Conservation (phyloP, 1,140 invertebrate genomes). For the Apis laboriosa region DNA sequence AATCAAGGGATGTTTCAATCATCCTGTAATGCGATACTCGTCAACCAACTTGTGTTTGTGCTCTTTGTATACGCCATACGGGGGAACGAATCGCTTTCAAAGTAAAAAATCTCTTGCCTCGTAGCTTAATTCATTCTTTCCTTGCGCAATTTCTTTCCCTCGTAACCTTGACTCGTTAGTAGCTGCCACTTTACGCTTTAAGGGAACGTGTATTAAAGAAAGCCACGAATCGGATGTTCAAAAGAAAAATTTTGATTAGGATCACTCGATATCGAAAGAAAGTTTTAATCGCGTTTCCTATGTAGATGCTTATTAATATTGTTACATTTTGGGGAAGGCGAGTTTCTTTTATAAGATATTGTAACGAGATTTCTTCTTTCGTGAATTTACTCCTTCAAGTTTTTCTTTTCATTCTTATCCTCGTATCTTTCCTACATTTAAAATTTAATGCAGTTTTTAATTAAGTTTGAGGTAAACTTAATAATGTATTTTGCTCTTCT, state of each 20-base stretch:
- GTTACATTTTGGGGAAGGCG: neutral
- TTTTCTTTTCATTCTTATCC: too few relatives aligned
- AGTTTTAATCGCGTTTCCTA: constrained; percentile 24
- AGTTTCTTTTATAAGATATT: neutral
- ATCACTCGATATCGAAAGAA: neutral
- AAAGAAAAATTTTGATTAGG: constrained; percentile 14
- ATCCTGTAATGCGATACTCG: neutral
- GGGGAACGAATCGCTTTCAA: constrained; percentile 34
- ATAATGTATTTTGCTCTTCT: too few relatives aligned
- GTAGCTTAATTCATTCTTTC: constrained; percentile 11
- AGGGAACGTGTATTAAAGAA: constrained; percentile 18
- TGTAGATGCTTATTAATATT: neutral
- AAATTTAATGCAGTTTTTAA: too few relatives aligned
- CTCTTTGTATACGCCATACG: neutral
- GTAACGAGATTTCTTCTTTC: too few relatives aligned
- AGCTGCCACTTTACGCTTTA: constrained; percentile 28
- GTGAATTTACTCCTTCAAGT: too few relatives aligned
- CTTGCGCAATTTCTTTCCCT: constrained; percentile 18
- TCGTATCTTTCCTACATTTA: neutral
- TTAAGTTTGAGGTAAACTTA: too few relatives aligned
- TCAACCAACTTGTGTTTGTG: neutral
- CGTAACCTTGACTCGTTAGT: constrained; percentile 58
- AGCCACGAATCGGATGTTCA: constrained; percentile 14
- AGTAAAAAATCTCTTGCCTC: constrained; percentile 8
- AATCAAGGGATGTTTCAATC: constrained; percentile 54